A percentile compares a stretch with the other conserved stretches of the same genome.
Conservation (phyloP, 2,888 invertebrate genomes). For the Flabesymbios commensalis region DNA sequence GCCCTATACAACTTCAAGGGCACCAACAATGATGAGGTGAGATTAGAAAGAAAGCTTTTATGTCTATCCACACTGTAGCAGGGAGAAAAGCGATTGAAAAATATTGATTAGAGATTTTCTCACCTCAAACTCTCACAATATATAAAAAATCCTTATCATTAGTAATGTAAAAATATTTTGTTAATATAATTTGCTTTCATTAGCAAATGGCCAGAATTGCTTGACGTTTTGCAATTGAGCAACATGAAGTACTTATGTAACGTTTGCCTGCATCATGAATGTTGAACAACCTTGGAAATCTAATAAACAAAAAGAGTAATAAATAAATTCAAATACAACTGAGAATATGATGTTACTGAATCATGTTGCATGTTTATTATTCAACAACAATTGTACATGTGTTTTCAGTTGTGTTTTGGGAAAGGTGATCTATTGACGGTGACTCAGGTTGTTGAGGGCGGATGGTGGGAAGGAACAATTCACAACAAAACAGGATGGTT, state of each 20-base stretch:
- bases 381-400: not conserved
- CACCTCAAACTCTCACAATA: no score
- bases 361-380: not conserved
- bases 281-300: not conserved
- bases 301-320: not conserved
- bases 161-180: not conserved
- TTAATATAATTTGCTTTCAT: not conserved
- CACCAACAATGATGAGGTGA: slow-evolving; percentile 94
- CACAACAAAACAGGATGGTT: slow-evolving; percentile 97
- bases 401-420: slow-evolving; percentile 79
- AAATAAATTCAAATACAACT: not conserved
- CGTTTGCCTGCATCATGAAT: no score
- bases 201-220: not conserved
- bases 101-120: no score
- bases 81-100: no score
- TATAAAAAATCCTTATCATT: no score
- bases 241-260: not conserved
- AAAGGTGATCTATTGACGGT: slow-evolving; percentile 96
- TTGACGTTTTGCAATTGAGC: not conserved
- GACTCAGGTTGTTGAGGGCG: slow-evolving; percentile 93
- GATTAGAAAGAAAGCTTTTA: no score
- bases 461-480: slow-evolving; percentile 99
- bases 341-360: not conserved
- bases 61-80: no score
- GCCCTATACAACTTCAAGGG: slow-evolving; percentile 93